Evolutionary conservation across 2,888 invertebrate species (phyloP), one percentile per base, ranked within the genome.

Genomic region (Teinopalpus imperialis): DNA sequence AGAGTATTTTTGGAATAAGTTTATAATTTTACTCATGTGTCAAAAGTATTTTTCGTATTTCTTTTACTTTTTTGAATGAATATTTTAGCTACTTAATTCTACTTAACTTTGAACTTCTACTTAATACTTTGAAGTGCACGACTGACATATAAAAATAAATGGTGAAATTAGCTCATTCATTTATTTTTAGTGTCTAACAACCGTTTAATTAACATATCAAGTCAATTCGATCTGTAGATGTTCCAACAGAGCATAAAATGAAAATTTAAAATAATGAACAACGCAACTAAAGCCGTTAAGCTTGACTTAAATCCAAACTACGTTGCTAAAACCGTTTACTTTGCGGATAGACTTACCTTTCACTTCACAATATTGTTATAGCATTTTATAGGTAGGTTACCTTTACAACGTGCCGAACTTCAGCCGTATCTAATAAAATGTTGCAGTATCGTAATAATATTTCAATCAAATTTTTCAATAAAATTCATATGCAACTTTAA

Each of bases 291-390:
- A 60, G 56, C 58, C 56, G 48, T 51, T 52, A 49, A 12, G 35
- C 10, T 7, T 30, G 37, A 39, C 46, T 31, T 56, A 43, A 57
- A 59, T 52, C 53, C 48, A 52, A 39, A 32, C 37, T 42, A 49
- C 48, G 52, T 55, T 53, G 58, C 56, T 50, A 51, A 47, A 61
- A 55, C 58, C 52, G 61, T 52, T 64, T 52, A 56, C 59, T 63
- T 64, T 63, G 75, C 77, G 76, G 78, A 74, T 63, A 72, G 67
- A 71, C 75, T 75, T 77, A 67, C 83, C 82, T 83, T 82, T 82
- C 81, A 81, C 82, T 81, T 61, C 51, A 57, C 63, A 62, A 65
- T 66, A 63, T 63, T 74, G 68, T 70, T 57, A 52, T 54, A 50
- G 52, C 47, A 44, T 45, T 49, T 44, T 34, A 41, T 41, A 36